phyloP scores from a whole-genome alignment of 2,888 invertebrate genomes.

The Cephus runcator region DNA sequence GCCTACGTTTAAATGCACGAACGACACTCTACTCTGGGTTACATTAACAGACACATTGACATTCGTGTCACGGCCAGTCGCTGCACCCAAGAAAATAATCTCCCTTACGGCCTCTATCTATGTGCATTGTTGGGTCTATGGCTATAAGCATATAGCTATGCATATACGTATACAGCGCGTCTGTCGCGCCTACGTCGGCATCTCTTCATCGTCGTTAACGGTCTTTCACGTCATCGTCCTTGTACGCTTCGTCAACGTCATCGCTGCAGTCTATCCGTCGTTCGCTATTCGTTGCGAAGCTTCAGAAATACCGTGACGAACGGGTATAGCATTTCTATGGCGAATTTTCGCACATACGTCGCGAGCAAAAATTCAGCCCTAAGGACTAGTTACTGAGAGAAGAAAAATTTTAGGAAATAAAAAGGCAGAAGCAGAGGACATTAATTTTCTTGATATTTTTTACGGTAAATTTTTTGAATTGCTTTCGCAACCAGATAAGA shows the following conservation, averaged over 20 bases:
- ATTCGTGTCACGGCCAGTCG: constrained; percentile 61
- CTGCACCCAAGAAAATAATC: constrained; percentile 47
- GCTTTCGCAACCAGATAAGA: neutral
- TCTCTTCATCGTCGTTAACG: neutral
- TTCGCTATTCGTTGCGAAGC: neutral
- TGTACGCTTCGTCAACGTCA: neutral
- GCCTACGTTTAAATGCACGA: constrained; percentile 47
- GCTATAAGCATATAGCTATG: neutral
- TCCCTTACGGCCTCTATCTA: constrained; percentile 5
- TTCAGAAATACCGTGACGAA: neutral
- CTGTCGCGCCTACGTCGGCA: neutral
- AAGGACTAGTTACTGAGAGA: neutral
- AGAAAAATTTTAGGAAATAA: neutral
- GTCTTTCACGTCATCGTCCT: neutral
- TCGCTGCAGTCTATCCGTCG: neutral
- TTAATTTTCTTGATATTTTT: neutral
- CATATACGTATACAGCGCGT: neutral
- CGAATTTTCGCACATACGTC: neutral
- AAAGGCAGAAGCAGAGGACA: neutral
- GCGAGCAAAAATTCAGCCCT: neutral
- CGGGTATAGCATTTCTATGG: neutral
- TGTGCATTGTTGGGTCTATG: constrained; percentile 2
- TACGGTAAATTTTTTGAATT: neutral
- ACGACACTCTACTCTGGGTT: constrained; percentile 22
- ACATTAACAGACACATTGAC: constrained; percentile 38